Conservation (phyloP, 2,797 vertebrate species). For the Halcyon smyrnensis region DNA sequence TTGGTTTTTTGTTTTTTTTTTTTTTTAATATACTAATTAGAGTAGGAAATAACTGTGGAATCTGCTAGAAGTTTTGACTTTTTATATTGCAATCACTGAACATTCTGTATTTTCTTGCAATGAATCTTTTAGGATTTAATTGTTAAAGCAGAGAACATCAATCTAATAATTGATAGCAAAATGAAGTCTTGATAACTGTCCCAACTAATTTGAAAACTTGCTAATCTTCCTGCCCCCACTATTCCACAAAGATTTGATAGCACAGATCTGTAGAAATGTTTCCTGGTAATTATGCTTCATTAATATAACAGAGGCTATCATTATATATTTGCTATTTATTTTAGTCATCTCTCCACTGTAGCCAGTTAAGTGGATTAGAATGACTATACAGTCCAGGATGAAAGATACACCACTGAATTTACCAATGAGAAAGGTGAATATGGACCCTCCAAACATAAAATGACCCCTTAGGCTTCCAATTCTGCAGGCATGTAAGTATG, state of each 20-base stretch:
- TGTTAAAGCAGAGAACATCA: neutral
- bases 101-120: neutral
- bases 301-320: neutral
- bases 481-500: neutral
- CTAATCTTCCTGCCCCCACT: neutral
- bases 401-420: neutral
- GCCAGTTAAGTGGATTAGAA: neutral
- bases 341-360: neutral
- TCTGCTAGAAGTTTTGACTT: neutral
- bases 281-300: neutral
- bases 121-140: neutral
- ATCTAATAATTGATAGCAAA: neutral
- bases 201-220: conserved; percentile 10
- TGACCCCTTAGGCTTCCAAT: neutral
- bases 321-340: neutral
- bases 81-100: neutral
- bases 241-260: neutral
- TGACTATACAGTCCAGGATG: neutral
- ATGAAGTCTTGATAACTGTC: neutral
- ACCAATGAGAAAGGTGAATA: neutral
- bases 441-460: neutral
- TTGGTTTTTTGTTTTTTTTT: no score
- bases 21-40: neutral
- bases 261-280: neutral
- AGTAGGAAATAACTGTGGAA: neutral